phyloP scores from a whole-genome alignment of 2,797 vertebrate species.

The Pelobates cultripes region DNA sequence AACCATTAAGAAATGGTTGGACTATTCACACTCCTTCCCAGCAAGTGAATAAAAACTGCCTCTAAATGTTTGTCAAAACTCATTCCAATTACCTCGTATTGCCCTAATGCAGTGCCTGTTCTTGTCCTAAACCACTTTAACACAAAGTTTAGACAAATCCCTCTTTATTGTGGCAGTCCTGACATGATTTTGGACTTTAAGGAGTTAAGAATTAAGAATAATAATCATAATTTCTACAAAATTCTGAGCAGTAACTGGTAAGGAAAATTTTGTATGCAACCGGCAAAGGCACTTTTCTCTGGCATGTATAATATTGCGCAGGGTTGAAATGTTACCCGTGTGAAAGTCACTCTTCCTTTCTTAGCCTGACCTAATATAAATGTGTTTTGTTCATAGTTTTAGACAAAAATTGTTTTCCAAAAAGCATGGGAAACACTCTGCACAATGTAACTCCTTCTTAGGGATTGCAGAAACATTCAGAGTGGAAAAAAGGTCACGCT shows the following conservation, averaged over 20 bases:
- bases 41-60: too few species aligned
- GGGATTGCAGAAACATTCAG: not conserved
- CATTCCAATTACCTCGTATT: too few species aligned
- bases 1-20: too few species aligned
- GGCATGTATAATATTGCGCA: not conserved
- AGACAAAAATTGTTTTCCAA: not conserved
- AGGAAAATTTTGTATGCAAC: too few species aligned
- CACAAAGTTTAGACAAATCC: too few species aligned
- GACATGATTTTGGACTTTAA: too few species aligned
- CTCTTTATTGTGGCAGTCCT: too few species aligned
- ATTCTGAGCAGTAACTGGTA: not conserved
- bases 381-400: not conserved
- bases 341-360: not conserved
- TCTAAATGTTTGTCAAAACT: too few species aligned
- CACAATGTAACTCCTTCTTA: not conserved
- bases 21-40: too few species aligned
- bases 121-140: too few species aligned
- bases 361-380: not conserved
- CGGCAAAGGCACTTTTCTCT: not conserved
- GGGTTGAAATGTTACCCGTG: not conserved
- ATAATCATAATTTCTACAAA: not conserved
- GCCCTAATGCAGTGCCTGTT: too few species aligned
- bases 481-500: not conserved
- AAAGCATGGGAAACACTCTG: not conserved
- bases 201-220: not conserved